A percentile compares a stretch with the other conserved stretches of the same genome.
These are phyloP conservation scores for Allolobophora icterica DNA, from an alignment of 2,888 invertebrate genomes.

Conservation along the genomic window DNA sequence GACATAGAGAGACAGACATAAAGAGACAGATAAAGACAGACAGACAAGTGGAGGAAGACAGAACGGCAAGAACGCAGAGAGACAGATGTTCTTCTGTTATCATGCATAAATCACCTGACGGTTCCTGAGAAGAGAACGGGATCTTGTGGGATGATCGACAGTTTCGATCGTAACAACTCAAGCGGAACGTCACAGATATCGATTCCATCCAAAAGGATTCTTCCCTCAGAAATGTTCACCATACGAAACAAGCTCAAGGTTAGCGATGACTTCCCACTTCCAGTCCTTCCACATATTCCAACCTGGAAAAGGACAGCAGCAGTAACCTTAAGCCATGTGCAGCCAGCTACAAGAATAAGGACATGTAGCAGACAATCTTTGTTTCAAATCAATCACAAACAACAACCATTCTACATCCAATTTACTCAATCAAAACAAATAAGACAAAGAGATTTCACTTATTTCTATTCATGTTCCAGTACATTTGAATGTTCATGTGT, in stretches of 20 bases:
- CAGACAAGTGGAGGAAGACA: neutral
- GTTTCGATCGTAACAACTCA: constrained; percentile 74
- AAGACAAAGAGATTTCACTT: neutral
- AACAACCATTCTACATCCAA: neutral
- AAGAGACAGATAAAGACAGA: neutral
- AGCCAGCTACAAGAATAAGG: neutral
- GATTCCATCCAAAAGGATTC: constrained; percentile 76
- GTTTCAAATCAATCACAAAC: neutral
- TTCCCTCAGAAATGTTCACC: constrained; percentile 73
- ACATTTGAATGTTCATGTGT: no score
- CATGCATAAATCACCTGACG: constrained; percentile 65
- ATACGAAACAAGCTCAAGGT: constrained; percentile 78
- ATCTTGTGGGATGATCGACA: constrained; percentile 81
- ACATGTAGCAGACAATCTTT: neutral
- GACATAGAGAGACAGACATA: neutral
- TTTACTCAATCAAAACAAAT: neutral
- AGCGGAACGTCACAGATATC: constrained; percentile 74
- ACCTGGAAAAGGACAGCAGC: constrained; percentile 65
- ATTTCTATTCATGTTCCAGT: neutral
- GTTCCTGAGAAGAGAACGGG: constrained; percentile 79
- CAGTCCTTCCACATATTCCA: constrained; percentile 76
- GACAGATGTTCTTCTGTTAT: neutral
- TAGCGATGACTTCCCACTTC: constrained; percentile 82
- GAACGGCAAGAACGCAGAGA: no score
- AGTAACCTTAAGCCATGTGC: neutral